Evolutionary conservation across 2,797 vertebrate genomes (phyloP).

Genomic region (Pachyuromys duprasi): DNA sequence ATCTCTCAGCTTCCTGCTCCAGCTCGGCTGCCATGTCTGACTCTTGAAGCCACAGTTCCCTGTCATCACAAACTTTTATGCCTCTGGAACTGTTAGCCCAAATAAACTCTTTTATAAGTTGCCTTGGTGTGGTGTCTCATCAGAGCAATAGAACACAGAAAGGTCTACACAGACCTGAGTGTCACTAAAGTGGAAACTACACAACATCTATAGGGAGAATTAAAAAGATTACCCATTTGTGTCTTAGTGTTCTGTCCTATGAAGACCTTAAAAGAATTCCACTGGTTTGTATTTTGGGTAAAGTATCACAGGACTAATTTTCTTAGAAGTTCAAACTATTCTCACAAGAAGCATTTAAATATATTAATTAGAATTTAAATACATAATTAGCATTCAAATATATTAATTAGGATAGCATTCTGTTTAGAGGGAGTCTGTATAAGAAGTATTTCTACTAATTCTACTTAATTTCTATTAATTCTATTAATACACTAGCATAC

Average conservation of each 20-base stretch:
- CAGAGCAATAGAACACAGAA: background rate
- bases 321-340: slow-evolving; percentile 13
- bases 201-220: background rate
- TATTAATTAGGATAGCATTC: background rate
- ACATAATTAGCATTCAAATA: background rate
- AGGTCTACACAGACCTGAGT: background rate
- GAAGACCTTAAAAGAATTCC: background rate
- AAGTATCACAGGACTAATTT: accelerated
- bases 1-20: background rate
- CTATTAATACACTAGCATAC: background rate
- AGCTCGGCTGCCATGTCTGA: too few species aligned
- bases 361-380: background rate
- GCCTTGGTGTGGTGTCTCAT: background rate
- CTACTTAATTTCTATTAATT: background rate
- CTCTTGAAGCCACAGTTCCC: background rate
- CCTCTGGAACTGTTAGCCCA: background rate
- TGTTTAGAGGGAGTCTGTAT: background rate
- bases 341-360: background rate
- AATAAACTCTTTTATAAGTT: background rate
- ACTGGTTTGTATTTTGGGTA: background rate
- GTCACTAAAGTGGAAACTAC: background rate
- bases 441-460: background rate
- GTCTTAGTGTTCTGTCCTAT: background rate
- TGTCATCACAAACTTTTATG: background rate
- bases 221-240: background rate